Conservation (phyloP, 1,140 invertebrate species). For the Pseudomyrmex concolor region DNA sequence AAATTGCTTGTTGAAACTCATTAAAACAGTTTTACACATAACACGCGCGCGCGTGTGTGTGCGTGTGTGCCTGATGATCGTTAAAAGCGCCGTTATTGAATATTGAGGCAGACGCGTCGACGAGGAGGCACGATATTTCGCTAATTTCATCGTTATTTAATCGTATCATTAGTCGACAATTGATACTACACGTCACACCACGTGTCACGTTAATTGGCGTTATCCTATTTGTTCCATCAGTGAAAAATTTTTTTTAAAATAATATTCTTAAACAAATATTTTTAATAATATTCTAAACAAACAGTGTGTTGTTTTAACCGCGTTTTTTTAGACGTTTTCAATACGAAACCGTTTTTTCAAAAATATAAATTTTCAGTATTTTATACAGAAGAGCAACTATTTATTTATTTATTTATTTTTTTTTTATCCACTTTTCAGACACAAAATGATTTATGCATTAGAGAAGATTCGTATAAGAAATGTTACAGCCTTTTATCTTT, state of each 20-base stretch:
- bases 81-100: slow-evolving; percentile 47
- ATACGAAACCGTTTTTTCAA: neutral
- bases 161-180: slow-evolving; percentile 12
- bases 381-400: neutral
- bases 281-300: neutral
- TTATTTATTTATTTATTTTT: neutral
- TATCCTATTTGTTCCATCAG: neutral
- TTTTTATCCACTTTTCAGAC: neutral
- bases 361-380: neutral
- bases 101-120: slow-evolving; percentile 19
- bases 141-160: slow-evolving; percentile 33
- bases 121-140: slow-evolving; percentile 28
- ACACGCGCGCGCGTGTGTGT: neutral
- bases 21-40: slow-evolving; percentile 42
- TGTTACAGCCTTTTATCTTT: neutral
- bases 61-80: neutral
- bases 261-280: neutral
- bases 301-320: neutral
- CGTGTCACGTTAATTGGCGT: neutral
- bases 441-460: slow-evolving; percentile 26
- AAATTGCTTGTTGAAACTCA: slow-evolving; percentile 53
- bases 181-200: slow-evolving; percentile 2
- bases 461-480: neutral
- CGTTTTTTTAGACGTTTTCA: neutral
- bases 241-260: neutral